Evolutionary conservation across 2,113 vertebrate species (phyloP).

Genomic region (Pantherophis guttatus): DNA sequence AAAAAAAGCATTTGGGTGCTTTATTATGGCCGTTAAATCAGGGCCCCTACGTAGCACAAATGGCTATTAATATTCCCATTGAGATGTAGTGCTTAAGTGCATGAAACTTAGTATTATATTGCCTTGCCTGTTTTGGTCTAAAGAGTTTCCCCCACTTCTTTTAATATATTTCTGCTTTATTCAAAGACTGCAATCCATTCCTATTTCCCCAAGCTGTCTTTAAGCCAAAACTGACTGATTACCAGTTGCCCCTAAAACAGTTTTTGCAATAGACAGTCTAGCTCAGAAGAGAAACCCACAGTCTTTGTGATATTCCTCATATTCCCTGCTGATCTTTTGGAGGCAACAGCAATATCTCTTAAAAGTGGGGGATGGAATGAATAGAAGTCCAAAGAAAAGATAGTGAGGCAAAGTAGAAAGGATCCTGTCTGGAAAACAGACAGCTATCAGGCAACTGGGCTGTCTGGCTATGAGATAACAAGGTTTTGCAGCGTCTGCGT

Average conservation of each 20-base stretch:
- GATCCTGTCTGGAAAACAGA: slow-evolving; percentile 47
- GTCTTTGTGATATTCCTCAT: not conserved
- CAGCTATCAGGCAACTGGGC: slow-evolving; percentile 59
- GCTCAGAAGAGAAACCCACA: not conserved
- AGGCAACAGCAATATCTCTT: slow-evolving; percentile 1
- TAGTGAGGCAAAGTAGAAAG: not conserved
- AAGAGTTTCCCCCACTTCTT: not conserved
- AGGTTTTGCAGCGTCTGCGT: slow-evolving; percentile 48
- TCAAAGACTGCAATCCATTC: not conserved
- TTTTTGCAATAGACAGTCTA: not conserved
- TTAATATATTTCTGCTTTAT: not conserved
- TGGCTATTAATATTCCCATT: not conserved
- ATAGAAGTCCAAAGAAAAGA: slow-evolving; percentile 32
- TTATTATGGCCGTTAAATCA: not conserved
- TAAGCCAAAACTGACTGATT: not conserved
- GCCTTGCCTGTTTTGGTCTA: not conserved
- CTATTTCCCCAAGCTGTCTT: not conserved
- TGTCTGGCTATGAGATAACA: slow-evolving; percentile 63
- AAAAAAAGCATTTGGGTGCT: not conserved
- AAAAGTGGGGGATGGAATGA: slow-evolving; percentile 39
- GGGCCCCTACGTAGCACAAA: not conserved
- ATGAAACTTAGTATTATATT: not conserved
- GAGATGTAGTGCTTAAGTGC: not conserved
- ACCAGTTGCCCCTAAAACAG: not conserved
- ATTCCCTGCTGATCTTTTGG: not conserved